A percentile compares a stretch with the other conserved stretches of the same genome.
phyloP scores from a whole-genome alignment of 2,113 vertebrate species.

The Holacanthus passer region DNA sequence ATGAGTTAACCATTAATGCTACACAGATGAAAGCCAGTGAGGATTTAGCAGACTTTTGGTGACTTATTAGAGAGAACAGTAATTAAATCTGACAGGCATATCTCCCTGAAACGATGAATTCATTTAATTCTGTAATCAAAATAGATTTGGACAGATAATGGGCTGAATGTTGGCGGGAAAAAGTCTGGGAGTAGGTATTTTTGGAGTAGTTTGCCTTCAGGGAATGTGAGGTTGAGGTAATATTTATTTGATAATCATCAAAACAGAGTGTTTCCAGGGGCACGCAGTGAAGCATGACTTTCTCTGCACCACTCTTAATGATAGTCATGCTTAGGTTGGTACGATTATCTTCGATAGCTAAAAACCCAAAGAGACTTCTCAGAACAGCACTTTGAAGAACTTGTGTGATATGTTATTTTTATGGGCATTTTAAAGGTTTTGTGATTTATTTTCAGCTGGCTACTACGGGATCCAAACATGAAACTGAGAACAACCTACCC shows the following conservation, averaged over 20 bases:
- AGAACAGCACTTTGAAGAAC: not conserved
- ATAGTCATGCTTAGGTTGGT: slow-evolving; percentile 40
- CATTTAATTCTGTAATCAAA: slow-evolving; percentile 55
- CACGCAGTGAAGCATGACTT: slow-evolving; percentile 13
- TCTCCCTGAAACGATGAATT: slow-evolving; percentile 46
- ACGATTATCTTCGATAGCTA: slow-evolving; percentile 4
- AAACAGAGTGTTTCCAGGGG: slow-evolving; percentile 32
- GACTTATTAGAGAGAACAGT: slow-evolving; percentile 6
- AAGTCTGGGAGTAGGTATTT: slow-evolving; percentile 40
- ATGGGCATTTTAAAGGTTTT: slow-evolving; percentile 12
- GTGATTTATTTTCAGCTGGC: slow-evolving; percentile 84
- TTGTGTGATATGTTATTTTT: not conserved
- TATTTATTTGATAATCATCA: slow-evolving; percentile 63
- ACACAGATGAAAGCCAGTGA: slow-evolving; percentile 25
- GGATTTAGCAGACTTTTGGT: not conserved
- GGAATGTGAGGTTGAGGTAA: slow-evolving; percentile 34
- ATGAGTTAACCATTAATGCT: not conserved
- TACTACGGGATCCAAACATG: slow-evolving; percentile 90
- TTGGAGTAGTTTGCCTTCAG: slow-evolving; percentile 18
- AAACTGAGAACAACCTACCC: slow-evolving; percentile 90
- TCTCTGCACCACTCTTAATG: slow-evolving; percentile 6
- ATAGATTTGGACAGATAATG: slow-evolving; percentile 51
- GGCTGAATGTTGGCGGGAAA: slow-evolving; percentile 28
- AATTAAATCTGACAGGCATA: slow-evolving; percentile 48
- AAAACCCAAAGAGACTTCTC: not conserved